A percentile compares a stretch with the other conserved stretches of the same genome.
These are phyloP conservation scores for Ibidorhyncha struthersii DNA, from an alignment of 2,113 vertebrate species.

Conservation along the genomic window DNA sequence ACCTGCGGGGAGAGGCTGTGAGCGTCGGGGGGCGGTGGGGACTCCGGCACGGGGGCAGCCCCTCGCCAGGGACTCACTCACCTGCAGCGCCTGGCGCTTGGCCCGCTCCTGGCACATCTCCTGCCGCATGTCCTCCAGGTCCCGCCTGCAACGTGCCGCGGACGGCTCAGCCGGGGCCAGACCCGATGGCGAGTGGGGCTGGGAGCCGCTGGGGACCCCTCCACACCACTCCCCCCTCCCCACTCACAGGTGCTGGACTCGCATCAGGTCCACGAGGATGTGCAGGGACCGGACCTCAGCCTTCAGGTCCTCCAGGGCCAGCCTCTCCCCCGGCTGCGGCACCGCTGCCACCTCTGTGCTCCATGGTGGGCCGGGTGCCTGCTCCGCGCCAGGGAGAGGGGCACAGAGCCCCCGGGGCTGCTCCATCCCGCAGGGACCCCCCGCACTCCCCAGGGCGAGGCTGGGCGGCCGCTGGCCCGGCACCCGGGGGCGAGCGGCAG, in stretches of 20 bases:
- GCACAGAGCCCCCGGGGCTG: background rate
- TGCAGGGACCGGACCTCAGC: conserved; percentile 40
- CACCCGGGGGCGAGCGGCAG: background rate
- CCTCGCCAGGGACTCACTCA: background rate
- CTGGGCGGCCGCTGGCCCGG: conserved; percentile 39
- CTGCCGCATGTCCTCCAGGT: conserved; percentile 53
- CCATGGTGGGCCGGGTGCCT: accelerated
- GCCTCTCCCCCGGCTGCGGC: accelerated
- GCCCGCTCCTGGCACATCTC: conserved; percentile 37
- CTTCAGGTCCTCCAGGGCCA: conserved; percentile 47
- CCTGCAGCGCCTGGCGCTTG: conserved; percentile 44
- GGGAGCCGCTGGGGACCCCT: background rate
- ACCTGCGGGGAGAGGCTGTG: background rate
- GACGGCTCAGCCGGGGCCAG: background rate
- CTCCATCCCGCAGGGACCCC: accelerated
- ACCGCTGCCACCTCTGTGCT: background rate
- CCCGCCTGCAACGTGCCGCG: background rate
- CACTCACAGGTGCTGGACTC: conserved; percentile 59
- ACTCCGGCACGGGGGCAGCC: accelerated
- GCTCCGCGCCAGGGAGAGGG: background rate
- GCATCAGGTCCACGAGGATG: conserved; percentile 60
- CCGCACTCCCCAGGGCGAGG: accelerated
- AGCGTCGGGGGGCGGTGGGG: accelerated
- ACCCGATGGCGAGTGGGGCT: accelerated
- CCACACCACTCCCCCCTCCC: background rate